phyloP scores from a whole-genome alignment of 2,888 invertebrate genomes.

The Cabera pusaria region DNA sequence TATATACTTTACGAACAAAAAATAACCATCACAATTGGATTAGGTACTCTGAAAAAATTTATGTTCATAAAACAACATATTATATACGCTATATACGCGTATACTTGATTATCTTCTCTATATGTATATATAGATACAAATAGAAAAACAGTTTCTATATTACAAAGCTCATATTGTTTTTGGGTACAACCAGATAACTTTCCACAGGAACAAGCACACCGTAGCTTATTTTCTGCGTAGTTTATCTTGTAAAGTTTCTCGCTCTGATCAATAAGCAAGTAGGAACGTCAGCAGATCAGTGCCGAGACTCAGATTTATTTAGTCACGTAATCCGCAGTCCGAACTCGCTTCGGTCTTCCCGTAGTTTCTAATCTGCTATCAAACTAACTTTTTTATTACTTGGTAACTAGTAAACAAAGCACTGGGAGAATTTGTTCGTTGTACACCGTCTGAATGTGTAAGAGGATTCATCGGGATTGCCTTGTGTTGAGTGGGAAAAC shows the following conservation, averaged over 20 bases:
- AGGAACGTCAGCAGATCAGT: constrained; percentile 29
- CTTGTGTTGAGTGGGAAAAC: constrained; percentile 24
- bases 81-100: too few relatives aligned
- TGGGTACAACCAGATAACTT: too few relatives aligned
- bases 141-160: too few relatives aligned
- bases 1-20: too few relatives aligned
- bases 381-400: constrained; percentile 74
- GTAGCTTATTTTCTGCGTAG: constrained; percentile 5
- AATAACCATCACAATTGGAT: too few relatives aligned
- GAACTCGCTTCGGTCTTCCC: constrained; percentile 51
- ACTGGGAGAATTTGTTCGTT: constrained; percentile 47
- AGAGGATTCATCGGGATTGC: constrained; percentile 26
- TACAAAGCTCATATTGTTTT: too few relatives aligned
- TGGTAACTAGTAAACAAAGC: constrained; percentile 68
- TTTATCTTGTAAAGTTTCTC: constrained; percentile 12
- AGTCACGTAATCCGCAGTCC: constrained; percentile 65
- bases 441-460: constrained; percentile 38
- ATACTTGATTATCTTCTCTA: too few relatives aligned
- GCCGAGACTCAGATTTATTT: constrained; percentile 54
- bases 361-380: constrained; percentile 72
- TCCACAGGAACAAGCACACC: too few relatives aligned
- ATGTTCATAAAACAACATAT: too few relatives aligned
- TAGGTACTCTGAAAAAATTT: too few relatives aligned
- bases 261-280: constrained; percentile 16
- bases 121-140: too few relatives aligned